phyloP scores from a whole-genome alignment of 2,113 vertebrate genomes.

The Pao palembangensis region DNA sequence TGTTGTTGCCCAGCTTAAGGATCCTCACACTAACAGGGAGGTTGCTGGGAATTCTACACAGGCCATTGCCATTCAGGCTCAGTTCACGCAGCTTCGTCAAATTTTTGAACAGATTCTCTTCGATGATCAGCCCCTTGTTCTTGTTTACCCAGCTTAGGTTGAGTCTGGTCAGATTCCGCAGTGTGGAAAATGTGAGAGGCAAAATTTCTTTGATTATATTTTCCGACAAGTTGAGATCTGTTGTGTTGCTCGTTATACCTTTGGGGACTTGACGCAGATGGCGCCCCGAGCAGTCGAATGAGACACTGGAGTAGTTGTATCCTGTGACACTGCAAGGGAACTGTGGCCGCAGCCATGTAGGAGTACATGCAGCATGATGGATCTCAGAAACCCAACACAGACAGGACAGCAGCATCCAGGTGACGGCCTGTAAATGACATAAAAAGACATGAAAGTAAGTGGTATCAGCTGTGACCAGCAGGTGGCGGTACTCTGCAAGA shows the following conservation, averaged over 20 bases:
- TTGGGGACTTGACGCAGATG: conserved; percentile 63
- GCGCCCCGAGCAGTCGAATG: conserved; percentile 63
- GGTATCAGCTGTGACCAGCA: conserved; percentile 39
- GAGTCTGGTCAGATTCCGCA: conserved; percentile 65
- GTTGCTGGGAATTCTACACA: conserved; percentile 37
- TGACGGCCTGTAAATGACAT: conserved; percentile 51
- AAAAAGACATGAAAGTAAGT: conserved; percentile 1
- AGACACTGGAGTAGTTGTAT: conserved; percentile 12
- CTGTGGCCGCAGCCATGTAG: conserved; percentile 37
- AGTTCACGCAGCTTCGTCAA: conserved; percentile 62
- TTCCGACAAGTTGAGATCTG: conserved; percentile 65
- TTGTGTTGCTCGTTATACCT: conserved; percentile 59
- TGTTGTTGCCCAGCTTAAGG: conserved; percentile 51
- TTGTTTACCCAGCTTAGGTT: conserved; percentile 52
- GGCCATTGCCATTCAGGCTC: conserved; percentile 32
- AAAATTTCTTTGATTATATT: conserved; percentile 69
- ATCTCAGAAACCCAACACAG: conserved; percentile 33
- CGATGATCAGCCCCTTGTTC: background rate
- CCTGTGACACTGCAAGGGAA: conserved; percentile 67
- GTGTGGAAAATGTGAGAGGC: conserved; percentile 39
- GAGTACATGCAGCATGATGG: conserved; percentile 16
- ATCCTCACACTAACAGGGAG: conserved; percentile 46
- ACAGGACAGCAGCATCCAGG: conserved; percentile 44
- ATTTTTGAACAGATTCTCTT: conserved; percentile 50
- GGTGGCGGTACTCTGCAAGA: conserved; percentile 29